phyloP scores from a whole-genome alignment of 2,888 invertebrate species.

The Lagria hirta region DNA sequence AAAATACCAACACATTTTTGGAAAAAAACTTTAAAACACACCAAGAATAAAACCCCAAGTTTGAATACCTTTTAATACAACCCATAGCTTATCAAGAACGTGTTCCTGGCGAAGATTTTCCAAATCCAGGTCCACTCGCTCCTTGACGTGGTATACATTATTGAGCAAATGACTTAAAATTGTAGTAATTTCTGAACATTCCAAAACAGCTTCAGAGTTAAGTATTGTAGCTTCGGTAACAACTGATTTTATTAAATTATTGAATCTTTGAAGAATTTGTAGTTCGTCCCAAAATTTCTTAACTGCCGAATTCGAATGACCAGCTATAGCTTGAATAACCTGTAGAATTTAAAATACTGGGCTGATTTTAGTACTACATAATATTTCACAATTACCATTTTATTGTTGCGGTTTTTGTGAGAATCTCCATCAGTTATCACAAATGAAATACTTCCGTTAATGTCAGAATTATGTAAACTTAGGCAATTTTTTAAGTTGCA shows the following conservation, averaged over 20 bases:
- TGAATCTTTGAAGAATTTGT: conserved; percentile 24
- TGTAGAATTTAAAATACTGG: conserved; percentile 18
- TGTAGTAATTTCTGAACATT: conserved; percentile 3
- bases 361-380: too few species aligned
- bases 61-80: conserved; percentile 9
- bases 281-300: conserved; percentile 35
- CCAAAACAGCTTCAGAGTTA: conserved; percentile 2
- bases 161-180: neutral
- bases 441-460: conserved; percentile 11
- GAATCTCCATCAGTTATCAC: neutral
- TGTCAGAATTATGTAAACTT: conserved; percentile 1
- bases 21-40: too few species aligned
- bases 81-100: conserved; percentile 18
- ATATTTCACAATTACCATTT: neutral
- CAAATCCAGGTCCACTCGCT: conserved; percentile 4
- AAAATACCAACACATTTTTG: too few species aligned
- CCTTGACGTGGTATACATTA: neutral
- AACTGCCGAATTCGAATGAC: conserved; percentile 32
- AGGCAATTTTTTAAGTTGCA: conserved; percentile 11
- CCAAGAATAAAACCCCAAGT: too few species aligned
- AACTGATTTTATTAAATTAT: conserved; percentile 4
- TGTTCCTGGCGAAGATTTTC: conserved; percentile 6
- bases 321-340: conserved; percentile 33
- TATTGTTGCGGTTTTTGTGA: neutral
- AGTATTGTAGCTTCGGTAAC: conserved; percentile 5